Base-by-base conservation (phyloP, 2,113 vertebrate species). In the Marmota flaviventris region DNA sequence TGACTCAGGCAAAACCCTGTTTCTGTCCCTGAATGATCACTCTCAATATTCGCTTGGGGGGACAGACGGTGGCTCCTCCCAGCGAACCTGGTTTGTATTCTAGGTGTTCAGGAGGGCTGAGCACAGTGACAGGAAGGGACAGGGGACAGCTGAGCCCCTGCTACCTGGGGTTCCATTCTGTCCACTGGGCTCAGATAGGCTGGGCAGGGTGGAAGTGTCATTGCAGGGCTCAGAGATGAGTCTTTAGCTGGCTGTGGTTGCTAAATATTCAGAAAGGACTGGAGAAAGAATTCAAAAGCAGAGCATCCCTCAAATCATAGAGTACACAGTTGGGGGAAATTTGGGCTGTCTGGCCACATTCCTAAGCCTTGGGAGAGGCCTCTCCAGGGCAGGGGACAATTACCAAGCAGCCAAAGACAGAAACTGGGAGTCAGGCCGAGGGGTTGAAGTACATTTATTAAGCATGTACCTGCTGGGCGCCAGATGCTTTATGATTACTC, bases 401-500 rank as follows among this genome's bases (percentile, higher is more conserved):
- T 37, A 51, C n/a, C 22, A 67, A 18, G 42, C 89, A 48, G 25
- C 63, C 86, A 89, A 67, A 77, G 84, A 86, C 6, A 29, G 92
- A 93, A 77, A 58, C 72, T 34, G 77, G 79, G 88, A 93, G 58
- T 58, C 9, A 48, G 73, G 42, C 85, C n/a, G 22, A 75, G 22
- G 24, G 27, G 70, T 37, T n/a, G 10, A 88, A 73, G 81, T 39
- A 17, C 22, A 29, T 17, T 79, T 63, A 67, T 16, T 87, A 89
- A 91, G 56, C 42, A 51, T 70, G 42, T 37, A 82, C 77, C 56
- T 87, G 75, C 70, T 76, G 29, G 58, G 75, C 37, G 63, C 69
- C 77, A 63, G 65, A 51, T n/a, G 61, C 86, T 85, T 79, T 61
- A 32, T n/a, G 89, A 61, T 79, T 84, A 91, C 48, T 89, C 67